Evolutionary conservation across 2,797 vertebrate genomes (phyloP).

Genomic region (Protonibea diacanthus): DNA sequence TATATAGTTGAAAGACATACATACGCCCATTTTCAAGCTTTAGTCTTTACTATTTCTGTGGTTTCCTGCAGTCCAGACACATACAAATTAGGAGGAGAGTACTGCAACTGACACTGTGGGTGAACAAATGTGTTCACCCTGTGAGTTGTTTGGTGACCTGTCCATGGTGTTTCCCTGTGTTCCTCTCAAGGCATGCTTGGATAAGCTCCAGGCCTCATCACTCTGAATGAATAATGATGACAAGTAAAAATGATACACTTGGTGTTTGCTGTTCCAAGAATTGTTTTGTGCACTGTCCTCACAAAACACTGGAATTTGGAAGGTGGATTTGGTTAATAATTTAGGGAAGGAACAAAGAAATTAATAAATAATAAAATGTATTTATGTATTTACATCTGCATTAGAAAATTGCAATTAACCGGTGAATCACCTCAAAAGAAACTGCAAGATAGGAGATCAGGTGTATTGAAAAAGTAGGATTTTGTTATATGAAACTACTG

Average conservation of each 20-base stretch:
- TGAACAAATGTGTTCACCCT: not conserved
- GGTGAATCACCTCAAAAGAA: not conserved
- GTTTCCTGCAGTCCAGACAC: not conserved
- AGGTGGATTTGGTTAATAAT: not conserved
- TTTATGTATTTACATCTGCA: not conserved
- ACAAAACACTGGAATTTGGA: not conserved
- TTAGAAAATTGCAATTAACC: not conserved
- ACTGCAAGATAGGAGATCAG: not conserved
- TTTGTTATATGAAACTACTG: conserved; percentile 7
- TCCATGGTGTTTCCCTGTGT: not conserved
- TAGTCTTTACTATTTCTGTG: not conserved
- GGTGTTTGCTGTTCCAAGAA: not conserved
- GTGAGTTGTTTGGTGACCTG: conserved; percentile 3
- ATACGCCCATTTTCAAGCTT: not conserved
- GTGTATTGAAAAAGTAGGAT: conserved; percentile 2
- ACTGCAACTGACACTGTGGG: not conserved
- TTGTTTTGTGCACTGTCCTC: not conserved
- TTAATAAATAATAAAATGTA: not conserved
- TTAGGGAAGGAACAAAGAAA: not conserved
- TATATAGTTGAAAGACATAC: not conserved
- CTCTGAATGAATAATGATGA: conserved; percentile 34
- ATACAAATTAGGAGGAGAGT: not conserved
- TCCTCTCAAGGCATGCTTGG: conserved; percentile 1
- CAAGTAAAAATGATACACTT: not conserved
- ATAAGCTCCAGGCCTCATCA: conserved; percentile 5